phyloP scores from a whole-genome alignment of 2,888 invertebrate genomes.

The Clusia tigrina region DNA sequence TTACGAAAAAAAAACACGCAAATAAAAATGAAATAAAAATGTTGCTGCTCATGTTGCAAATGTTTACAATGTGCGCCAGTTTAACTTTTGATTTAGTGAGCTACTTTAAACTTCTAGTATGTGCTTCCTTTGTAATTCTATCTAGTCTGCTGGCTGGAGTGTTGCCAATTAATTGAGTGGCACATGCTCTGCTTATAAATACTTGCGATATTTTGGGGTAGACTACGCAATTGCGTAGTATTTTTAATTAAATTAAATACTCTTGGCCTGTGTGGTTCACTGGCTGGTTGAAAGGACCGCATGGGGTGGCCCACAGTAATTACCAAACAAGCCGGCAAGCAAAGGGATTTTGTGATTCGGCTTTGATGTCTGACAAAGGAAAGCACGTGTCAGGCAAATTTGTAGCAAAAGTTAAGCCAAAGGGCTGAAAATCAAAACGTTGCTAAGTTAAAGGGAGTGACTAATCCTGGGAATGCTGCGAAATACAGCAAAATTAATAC shows the following conservation, averaged over 20 bases:
- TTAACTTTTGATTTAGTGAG: slow-evolving; percentile 23
- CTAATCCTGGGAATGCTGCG: too few relatives aligned
- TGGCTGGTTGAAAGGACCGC: too few relatives aligned
- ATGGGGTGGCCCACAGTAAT: too few relatives aligned
- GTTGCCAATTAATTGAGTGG: slow-evolving; percentile 56
- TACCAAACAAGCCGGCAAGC: too few relatives aligned
- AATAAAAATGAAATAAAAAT: not conserved
- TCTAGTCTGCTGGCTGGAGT: slow-evolving; percentile 35
- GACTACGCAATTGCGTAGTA: slow-evolving; percentile 26
- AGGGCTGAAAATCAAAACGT: too few relatives aligned
- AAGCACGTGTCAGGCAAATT: not conserved
- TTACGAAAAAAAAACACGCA: not conserved
- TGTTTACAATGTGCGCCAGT: too few relatives aligned
- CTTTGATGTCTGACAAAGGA: not conserved
- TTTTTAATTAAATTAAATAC: slow-evolving; percentile 32
- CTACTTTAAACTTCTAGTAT: slow-evolving; percentile 1
- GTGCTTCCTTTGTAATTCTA: slow-evolving; percentile 25
- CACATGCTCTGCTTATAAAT: slow-evolving; percentile 27
- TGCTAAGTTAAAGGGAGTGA: too few relatives aligned
- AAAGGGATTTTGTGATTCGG: not conserved
- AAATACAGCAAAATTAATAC: too few relatives aligned
- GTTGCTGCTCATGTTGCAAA: slow-evolving; percentile 30
- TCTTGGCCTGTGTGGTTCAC: slow-evolving; percentile 22
- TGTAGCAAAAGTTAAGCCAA: too few relatives aligned
- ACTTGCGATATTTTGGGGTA: not conserved